Conservation (phyloP, 2,113 vertebrate species). For the Barbus barbus region DNA sequence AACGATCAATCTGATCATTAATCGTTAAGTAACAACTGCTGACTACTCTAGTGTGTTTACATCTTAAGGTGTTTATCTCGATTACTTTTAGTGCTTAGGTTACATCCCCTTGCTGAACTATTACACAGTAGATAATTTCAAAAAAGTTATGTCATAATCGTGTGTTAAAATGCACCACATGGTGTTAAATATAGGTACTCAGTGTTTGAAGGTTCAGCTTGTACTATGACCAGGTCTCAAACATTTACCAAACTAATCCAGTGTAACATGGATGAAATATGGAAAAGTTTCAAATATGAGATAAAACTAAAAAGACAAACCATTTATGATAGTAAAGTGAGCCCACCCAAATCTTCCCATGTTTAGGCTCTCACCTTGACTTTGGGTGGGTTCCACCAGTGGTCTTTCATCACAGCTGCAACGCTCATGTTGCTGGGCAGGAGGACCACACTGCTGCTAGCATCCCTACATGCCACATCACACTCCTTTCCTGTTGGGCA, state of each 20-base stretch:
- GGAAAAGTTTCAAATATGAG: background rate
- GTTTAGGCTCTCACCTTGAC: conserved; percentile 75
- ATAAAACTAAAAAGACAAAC: conserved; percentile 17
- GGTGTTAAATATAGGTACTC: conserved; percentile 27
- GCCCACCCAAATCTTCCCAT: conserved; percentile 16
- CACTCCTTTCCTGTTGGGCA: conserved; percentile 84
- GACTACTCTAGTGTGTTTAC: background rate
- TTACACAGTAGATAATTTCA: conserved; percentile 10
- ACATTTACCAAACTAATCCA: conserved; percentile 14
- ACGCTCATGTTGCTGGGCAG: conserved; percentile 85
- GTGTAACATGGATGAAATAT: background rate
- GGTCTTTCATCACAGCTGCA: conserved; percentile 77
- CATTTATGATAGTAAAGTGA: background rate
- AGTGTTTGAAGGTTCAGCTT: conserved; percentile 20
- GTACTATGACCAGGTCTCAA: conserved; percentile 20
- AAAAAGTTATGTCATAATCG: background rate
- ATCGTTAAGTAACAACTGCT: conserved; percentile 21
- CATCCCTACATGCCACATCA: conserved; percentile 84
- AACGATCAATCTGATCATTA: conserved; percentile 17
- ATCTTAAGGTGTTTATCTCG: conserved; percentile 25
- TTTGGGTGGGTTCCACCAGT: conserved; percentile 93
- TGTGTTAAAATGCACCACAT: background rate
- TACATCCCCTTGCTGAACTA: background rate
- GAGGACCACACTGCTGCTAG: conserved; percentile 87
- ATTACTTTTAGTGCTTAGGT: conserved; percentile 12